Percentiles rank a stretch among this genome's conserved stretches.
These are phyloP conservation scores for Rhamphomyia laevipes DNA, from an alignment of 2,888 invertebrate species.

Conservation along the genomic window DNA sequence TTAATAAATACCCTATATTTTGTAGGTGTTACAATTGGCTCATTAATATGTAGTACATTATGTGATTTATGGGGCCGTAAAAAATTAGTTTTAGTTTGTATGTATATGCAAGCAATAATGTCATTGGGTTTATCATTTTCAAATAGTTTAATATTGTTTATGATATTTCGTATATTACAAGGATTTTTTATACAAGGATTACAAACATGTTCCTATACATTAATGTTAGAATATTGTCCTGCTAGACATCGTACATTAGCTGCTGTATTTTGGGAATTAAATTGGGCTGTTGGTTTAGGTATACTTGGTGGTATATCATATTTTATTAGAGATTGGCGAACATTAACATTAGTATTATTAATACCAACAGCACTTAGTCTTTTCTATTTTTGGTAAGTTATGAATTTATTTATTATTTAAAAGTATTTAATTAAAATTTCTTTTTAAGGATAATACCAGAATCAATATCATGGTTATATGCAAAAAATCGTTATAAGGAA, in stretches of 20 bases:
- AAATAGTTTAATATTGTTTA: constrained; percentile 30
- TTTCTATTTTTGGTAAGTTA: constrained; percentile 32
- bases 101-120: constrained; percentile 33
- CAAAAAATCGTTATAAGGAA: constrained; percentile 27
- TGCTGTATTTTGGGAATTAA: constrained; percentile 38
- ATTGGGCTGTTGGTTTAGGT: constrained; percentile 39
- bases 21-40: constrained; percentile 35
- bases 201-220: constrained; percentile 39
- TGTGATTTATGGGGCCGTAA: constrained; percentile 37
- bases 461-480: constrained; percentile 34
- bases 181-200: constrained; percentile 41
- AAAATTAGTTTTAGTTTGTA: constrained; percentile 34
- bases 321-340: constrained; percentile 40
- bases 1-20: constrained; percentile 33
- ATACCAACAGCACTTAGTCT: constrained; percentile 39
- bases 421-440: not conserved
- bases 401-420: too few relatives aligned
- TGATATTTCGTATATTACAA: constrained; percentile 34
- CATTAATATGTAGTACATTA: constrained; percentile 33
- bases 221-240: constrained; percentile 41
- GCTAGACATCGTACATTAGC: constrained; percentile 37
- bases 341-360: constrained; percentile 40
- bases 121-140: constrained; percentile 21
- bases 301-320: constrained; percentile 38
- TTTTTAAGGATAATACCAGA: constrained; percentile 34